These are phyloP conservation scores for Drosophila ficusphila DNA, from an alignment of 1,140 invertebrate genomes.

Conservation along the genomic window DNA sequence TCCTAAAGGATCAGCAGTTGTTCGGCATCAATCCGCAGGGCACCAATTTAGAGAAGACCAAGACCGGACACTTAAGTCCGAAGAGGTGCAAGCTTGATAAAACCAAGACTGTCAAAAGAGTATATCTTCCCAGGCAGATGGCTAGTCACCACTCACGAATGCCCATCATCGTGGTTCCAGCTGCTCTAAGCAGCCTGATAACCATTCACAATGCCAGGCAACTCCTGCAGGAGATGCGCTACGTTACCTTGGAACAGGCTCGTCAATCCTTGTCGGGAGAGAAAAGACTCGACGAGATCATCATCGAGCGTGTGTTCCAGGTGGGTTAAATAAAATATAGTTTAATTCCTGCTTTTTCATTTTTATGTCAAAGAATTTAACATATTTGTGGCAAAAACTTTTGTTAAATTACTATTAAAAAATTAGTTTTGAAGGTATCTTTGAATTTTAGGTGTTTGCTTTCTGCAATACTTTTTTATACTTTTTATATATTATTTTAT, in stretches of 20 bases:
- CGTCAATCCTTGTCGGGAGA: constrained; percentile 87
- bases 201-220: constrained; percentile 99
- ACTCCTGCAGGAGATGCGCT: constrained; percentile 96
- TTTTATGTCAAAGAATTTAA: no score
- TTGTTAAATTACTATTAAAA: no score
- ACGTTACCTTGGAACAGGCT: constrained; percentile 94
- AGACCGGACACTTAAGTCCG: fast-evolving
- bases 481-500: no score
- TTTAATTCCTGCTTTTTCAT: no score
- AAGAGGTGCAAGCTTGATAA: no score
- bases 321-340: constrained; percentile 22
- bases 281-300: constrained; percentile 95
- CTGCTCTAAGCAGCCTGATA: constrained; percentile 96
- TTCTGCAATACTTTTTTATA: no score
- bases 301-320: constrained; percentile 85
- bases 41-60: constrained; percentile 95
- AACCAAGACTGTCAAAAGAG: background rate
- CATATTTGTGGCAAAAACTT: no score
- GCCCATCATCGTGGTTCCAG: constrained; percentile 99
- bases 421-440: no score
- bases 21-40: constrained; percentile 99
- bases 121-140: constrained; percentile 84
- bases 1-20: constrained; percentile 91
- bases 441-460: no score
- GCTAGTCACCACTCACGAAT: constrained; percentile 90